Evolutionary conservation across 2,797 vertebrate genomes (phyloP).

Genomic region (Ctenopoma kingsleyae): DNA sequence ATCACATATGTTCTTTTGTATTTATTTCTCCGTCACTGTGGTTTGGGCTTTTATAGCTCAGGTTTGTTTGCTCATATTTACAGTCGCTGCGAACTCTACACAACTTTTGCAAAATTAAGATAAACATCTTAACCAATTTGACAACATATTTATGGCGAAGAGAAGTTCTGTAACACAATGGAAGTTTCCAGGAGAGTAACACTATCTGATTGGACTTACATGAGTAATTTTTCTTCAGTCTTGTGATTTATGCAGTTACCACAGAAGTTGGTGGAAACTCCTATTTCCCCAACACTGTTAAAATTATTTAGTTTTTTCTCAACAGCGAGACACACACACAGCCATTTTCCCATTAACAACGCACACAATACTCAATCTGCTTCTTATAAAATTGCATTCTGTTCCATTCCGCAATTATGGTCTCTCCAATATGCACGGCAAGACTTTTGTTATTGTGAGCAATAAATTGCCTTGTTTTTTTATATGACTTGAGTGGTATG

Average conservation of each 20-base stretch:
- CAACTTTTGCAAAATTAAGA: too few species aligned
- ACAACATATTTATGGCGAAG: neutral
- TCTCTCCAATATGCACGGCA: slow-evolving; percentile 14
- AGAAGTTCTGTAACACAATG: neutral
- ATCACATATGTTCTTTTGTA: too few species aligned
- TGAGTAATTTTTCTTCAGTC: neutral
- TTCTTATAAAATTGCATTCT: slow-evolving; percentile 24
- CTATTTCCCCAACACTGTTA: slow-evolving; percentile 17
- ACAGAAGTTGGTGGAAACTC: slow-evolving; percentile 27
- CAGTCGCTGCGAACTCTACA: neutral
- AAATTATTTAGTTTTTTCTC: slow-evolving; percentile 26
- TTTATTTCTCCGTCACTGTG: too few species aligned
- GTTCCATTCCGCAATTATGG: slow-evolving; percentile 40
- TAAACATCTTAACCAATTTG: neutral
- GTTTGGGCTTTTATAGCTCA: too few species aligned
- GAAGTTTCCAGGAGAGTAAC: neutral
- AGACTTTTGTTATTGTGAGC: neutral
- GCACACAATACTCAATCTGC: slow-evolving; percentile 5
- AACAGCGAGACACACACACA: neutral
- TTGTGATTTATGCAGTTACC: slow-evolving; percentile 21
- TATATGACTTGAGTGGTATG: slow-evolving; percentile 7
- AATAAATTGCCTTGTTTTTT: slow-evolving; percentile 3
- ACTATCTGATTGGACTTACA: neutral
- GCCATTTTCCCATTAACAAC: slow-evolving; percentile 1
- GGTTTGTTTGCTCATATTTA: neutral